These are phyloP conservation scores for Hipparchia sbordonii DNA, from an alignment of 2,888 invertebrate species.

Conservation along the genomic window DNA sequence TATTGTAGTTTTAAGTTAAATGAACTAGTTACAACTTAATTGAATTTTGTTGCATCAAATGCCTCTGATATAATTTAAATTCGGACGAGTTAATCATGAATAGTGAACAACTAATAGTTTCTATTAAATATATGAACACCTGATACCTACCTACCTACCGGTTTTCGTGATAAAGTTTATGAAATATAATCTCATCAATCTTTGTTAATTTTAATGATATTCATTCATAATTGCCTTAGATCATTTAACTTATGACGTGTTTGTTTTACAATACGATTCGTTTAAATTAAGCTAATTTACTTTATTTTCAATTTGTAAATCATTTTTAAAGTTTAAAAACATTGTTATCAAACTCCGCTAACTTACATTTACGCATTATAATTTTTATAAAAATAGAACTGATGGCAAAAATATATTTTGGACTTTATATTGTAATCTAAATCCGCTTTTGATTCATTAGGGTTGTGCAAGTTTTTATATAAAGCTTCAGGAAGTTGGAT, in stretches of 20 bases:
- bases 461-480: not conserved
- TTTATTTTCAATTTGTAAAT: not conserved
- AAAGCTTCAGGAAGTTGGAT: conserved; percentile 3
- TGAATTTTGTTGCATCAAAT: not conserved
- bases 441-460: conserved; percentile 4
- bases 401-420: too few species aligned
- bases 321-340: not conserved
- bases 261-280: not conserved
- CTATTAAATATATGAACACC: too few species aligned
- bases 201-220: not conserved
- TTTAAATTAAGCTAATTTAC: too few species aligned
- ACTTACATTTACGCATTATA: too few species aligned
- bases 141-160: not conserved
- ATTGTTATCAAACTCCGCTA: not conserved
- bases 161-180: not conserved
- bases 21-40: not conserved
- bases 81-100: not conserved
- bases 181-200: conserved; percentile 8
- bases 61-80: not conserved
- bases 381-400: too few species aligned
- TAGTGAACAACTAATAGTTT: too few species aligned
- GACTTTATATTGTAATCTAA: not conserved
- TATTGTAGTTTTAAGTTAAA: not conserved
- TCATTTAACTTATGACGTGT: not conserved
- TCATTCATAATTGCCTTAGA: not conserved